Conservation (phyloP, 2,113 vertebrate genomes). For the Sciurus niger region DNA sequence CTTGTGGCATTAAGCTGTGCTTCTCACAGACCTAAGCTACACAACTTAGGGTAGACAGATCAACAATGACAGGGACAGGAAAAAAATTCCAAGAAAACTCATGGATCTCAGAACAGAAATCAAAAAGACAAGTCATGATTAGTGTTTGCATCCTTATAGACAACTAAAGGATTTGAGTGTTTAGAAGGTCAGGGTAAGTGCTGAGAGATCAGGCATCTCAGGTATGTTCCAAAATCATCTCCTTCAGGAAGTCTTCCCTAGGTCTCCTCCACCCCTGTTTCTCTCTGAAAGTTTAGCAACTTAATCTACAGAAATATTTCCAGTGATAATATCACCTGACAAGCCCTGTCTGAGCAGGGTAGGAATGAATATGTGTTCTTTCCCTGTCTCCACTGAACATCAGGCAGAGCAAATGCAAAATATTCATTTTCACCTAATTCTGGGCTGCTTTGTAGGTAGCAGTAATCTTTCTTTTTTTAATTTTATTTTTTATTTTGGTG, state of each 20-base stretch:
- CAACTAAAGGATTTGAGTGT: neutral
- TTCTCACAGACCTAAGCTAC: neutral
- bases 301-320: slow-evolving; percentile 24
- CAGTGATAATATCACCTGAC: neutral
- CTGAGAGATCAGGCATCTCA: neutral
- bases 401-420: neutral
- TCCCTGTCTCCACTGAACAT: neutral
- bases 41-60: neutral
- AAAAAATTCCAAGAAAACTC: neutral
- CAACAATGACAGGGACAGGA: neutral
- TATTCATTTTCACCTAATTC: neutral
- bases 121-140: neutral
- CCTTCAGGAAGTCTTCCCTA: neutral
- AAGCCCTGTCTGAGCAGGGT: neutral
- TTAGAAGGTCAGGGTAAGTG: neutral
- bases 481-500: neutral
- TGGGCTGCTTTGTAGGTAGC: neutral
- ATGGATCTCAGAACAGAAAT: neutral
- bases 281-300: slow-evolving; percentile 45
- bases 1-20: neutral
- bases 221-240: neutral
- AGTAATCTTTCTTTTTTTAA: neutral
- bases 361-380: neutral
- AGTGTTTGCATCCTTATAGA: neutral
- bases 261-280: neutral